phyloP scores from a whole-genome alignment of 2,888 invertebrate genomes.

The Lithophane socia region DNA sequence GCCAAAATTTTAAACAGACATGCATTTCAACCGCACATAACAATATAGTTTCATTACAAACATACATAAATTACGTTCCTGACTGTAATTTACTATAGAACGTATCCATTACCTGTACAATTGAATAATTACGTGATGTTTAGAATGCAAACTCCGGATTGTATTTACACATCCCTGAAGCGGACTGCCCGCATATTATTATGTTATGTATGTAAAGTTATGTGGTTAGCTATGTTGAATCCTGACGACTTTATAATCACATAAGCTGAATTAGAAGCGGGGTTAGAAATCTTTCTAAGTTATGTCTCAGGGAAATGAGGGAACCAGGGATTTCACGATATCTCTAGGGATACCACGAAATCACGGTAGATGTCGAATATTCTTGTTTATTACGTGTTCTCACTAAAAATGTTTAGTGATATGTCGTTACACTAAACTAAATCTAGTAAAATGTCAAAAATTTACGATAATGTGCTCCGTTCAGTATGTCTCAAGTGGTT shows the following conservation, averaged over 20 bases:
- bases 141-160: constrained; percentile 78
- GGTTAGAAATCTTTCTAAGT: not conserved
- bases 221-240: constrained; percentile 37
- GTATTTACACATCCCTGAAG: constrained; percentile 75
- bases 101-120: constrained; percentile 72
- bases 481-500: too few relatives aligned
- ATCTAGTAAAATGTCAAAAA: too few relatives aligned
- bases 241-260: constrained; percentile 43
- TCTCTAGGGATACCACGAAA: too few relatives aligned
- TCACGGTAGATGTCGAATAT: too few relatives aligned
- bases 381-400: too few relatives aligned
- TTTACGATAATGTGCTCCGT: too few relatives aligned
- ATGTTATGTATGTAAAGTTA: constrained; percentile 54
- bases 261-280: constrained; percentile 3
- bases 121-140: constrained; percentile 84
- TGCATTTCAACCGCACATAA: not conserved
- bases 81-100: constrained; percentile 36
- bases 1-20: not conserved
- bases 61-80: constrained; percentile 20
- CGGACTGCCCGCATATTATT: constrained; percentile 61
- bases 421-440: too few relatives aligned
- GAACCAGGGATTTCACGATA: too few relatives aligned
- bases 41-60: constrained; percentile 6
- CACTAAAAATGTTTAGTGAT: too few relatives aligned
- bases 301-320: too few relatives aligned